These are phyloP conservation scores for Coptodon rendalli DNA, from an alignment of 2,113 vertebrate species.

Conservation along the genomic window DNA sequence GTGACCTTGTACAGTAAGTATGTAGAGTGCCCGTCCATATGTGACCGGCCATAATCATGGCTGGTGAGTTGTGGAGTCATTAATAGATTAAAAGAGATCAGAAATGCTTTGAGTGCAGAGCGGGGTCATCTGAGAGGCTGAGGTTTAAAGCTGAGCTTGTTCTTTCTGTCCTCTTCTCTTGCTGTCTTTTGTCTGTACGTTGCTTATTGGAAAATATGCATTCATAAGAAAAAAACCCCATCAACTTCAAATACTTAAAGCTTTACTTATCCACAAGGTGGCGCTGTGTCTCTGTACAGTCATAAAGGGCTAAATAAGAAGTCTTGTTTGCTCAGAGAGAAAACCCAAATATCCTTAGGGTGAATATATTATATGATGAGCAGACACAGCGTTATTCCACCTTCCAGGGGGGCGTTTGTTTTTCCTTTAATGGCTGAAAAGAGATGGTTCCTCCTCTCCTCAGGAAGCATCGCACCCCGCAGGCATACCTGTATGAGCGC, in stretches of 20 bases:
- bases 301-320: not conserved
- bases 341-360: conserved; percentile 62
- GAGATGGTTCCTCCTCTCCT: conserved; percentile 42
- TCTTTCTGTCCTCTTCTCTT: not conserved
- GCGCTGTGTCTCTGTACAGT: conserved; percentile 44
- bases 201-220: not conserved
- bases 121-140: conserved; percentile 41
- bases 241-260: not conserved
- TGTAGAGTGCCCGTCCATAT: conserved; percentile 53
- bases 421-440: conserved; percentile 60
- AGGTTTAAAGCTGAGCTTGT: conserved; percentile 49
- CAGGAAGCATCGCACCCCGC: not conserved
- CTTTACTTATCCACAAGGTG: conserved; percentile 48
- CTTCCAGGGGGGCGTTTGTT: conserved; percentile 42
- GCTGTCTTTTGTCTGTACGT: not conserved
- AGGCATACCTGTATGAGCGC: conserved; percentile 49
- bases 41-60: conserved; percentile 40
- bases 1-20: conserved; percentile 10
- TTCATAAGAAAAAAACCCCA: accelerated
- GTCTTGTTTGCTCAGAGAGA: conserved; percentile 26
- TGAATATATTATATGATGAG: conserved; percentile 37
- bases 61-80: conserved; percentile 53
- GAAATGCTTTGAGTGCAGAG: conserved; percentile 58
- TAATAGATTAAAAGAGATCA: conserved; percentile 53
- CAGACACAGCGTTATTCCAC: conserved; percentile 2